A percentile compares a stretch with the other conserved stretches of the same genome.
These are phyloP conservation scores for Geophilus truncorum DNA, from an alignment of 2,888 invertebrate species.

Conservation along the genomic window DNA sequence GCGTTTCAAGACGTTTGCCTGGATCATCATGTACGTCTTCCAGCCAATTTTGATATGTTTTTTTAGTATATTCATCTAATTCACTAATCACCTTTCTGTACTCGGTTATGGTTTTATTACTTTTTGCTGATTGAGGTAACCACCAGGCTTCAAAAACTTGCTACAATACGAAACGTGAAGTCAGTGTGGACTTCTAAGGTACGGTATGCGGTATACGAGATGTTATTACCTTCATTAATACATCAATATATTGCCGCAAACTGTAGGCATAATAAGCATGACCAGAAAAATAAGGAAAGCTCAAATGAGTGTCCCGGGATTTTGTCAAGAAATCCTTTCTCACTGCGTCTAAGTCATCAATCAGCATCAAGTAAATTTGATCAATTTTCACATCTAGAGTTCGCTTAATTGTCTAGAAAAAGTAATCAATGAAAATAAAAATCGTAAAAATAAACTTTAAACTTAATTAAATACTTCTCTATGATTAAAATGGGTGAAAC, in stretches of 20 bases:
- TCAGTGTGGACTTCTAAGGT: not conserved
- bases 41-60: conserved; percentile 54
- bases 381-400: conserved; percentile 58
- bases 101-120: conserved; percentile 65
- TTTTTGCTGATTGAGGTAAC: conserved; percentile 68
- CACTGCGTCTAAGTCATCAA: conserved; percentile 65
- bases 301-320: conserved; percentile 51
- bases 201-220: not conserved
- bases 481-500: conserved; percentile 70
- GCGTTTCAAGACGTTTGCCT: conserved; percentile 55
- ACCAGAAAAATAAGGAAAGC: conserved; percentile 67
- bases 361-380: conserved; percentile 60
- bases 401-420: conserved; percentile 47
- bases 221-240: conserved; percentile 39
- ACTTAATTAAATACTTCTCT: conserved; percentile 51
- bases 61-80: conserved; percentile 51
- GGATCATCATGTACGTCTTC: conserved; percentile 49
- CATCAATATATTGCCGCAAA: conserved; percentile 57
- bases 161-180: conserved; percentile 46
- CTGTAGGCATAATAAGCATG: conserved; percentile 63
- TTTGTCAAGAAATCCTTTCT: conserved; percentile 59
- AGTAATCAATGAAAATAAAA: conserved; percentile 25
- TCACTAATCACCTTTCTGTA: conserved; percentile 54
- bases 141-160: conserved; percentile 68
- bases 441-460: not conserved